phyloP scores from a whole-genome alignment of 2,888 invertebrate genomes.

The Eupithecia pulchellata region DNA sequence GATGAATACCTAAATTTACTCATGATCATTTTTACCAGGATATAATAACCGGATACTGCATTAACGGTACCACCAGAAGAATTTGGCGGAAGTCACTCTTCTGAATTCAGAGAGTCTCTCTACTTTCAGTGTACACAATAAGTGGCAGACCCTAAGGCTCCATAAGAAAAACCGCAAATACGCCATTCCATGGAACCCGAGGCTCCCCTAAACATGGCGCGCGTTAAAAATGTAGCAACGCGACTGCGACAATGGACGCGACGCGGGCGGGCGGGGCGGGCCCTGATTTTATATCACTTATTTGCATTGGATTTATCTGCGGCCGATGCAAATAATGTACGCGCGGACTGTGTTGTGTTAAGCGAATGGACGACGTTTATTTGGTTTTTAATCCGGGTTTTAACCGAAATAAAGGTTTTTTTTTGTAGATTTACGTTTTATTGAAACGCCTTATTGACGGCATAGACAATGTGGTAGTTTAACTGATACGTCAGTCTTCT shows the following conservation, averaged over 20 bases:
- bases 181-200: conserved; percentile 20
- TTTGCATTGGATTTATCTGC: conserved; percentile 30
- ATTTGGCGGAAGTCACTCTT: not conserved
- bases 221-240: conserved; percentile 46
- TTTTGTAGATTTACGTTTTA: not conserved
- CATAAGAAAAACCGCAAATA: conserved; percentile 19
- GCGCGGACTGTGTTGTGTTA: not conserved
- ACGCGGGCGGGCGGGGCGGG: not conserved
- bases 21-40: too few species aligned
- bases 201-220: conserved; percentile 20
- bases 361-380: conserved; percentile 4
- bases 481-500: not conserved
- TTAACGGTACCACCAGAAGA: not conserved
- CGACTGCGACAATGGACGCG: conserved; percentile 32
- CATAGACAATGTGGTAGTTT: not conserved
- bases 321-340: conserved; percentile 11
- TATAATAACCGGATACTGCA: not conserved
- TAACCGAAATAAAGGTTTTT: not conserved
- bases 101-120: not conserved
- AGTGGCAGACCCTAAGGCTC: not conserved
- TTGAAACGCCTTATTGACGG: not conserved
- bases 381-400: not conserved
- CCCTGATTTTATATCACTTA: conserved; percentile 34
- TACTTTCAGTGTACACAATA: not conserved
- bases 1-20: too few species aligned